Evolutionary conservation across 2,797 vertebrate species (phyloP).

Genomic region (Parauchenoglanis punctatus): DNA sequence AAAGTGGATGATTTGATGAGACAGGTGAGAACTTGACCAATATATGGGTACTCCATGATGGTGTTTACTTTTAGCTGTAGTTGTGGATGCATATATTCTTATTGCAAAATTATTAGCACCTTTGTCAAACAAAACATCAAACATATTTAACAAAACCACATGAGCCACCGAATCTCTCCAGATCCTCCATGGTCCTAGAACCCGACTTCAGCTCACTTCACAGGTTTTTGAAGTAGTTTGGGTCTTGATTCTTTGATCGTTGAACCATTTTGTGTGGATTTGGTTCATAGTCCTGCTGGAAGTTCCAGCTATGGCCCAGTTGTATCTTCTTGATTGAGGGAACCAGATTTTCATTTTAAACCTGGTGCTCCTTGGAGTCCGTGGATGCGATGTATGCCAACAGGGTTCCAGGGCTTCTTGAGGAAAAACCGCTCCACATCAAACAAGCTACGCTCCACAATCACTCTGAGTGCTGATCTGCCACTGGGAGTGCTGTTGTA

Average conservation of each 20-base stretch:
- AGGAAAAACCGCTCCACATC: neutral
- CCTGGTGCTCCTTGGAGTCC: too few species aligned
- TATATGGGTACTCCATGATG: neutral
- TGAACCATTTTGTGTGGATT: neutral
- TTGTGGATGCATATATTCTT: neutral
- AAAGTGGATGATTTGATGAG: conserved; percentile 57
- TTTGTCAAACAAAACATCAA: too few species aligned
- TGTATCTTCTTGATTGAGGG: neutral
- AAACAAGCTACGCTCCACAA: too few species aligned
- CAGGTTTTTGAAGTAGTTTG: neutral
- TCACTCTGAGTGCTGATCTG: too few species aligned
- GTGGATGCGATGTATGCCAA: neutral
- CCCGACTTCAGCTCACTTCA: neutral
- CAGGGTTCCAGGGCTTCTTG: neutral
- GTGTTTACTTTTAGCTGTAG: neutral
- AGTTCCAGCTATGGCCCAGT: neutral
- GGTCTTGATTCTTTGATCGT: neutral
- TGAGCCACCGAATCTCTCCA: neutral
- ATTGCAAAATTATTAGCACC: neutral
- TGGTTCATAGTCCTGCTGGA: neutral
- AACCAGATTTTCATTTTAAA: neutral
- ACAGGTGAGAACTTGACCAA: conserved; percentile 47
- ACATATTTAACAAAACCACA: too few species aligned
- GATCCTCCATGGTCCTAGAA: neutral
- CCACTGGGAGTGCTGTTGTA: too few species aligned